Evolutionary conservation across 2,797 vertebrate species (phyloP).

Genomic region (Danio choprae): DNA sequence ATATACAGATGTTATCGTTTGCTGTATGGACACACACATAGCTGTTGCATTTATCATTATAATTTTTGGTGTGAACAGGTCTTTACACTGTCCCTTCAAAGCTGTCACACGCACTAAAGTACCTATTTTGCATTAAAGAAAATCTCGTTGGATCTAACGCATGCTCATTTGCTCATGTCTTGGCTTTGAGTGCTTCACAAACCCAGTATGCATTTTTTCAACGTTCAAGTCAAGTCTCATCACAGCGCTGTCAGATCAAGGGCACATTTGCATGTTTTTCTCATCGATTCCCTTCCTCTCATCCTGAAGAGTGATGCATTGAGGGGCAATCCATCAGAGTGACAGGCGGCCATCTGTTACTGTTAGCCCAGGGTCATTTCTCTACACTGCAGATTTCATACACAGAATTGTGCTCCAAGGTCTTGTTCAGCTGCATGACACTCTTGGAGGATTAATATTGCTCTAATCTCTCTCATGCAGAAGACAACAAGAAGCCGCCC

Average conservation of each 20-base stretch:
- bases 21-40: too few species aligned
- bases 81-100: not conserved
- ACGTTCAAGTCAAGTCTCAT: constrained; percentile 3
- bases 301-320: constrained; percentile 33
- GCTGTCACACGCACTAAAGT: not conserved
- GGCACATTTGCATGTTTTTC: constrained; percentile 50
- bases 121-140: not conserved
- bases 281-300: constrained; percentile 11
- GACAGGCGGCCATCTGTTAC: constrained; percentile 46
- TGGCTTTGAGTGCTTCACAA: constrained; percentile 15
- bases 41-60: not conserved
- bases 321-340: constrained; percentile 30
- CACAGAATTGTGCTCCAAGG: constrained; percentile 19
- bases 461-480: constrained; percentile 62
- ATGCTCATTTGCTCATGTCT: constrained; percentile 18
- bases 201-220: constrained; percentile 3
- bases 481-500: constrained; percentile 79
- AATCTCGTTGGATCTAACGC: constrained; percentile 9
- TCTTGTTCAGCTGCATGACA: not conserved
- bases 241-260: constrained; percentile 39
- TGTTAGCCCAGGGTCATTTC: constrained; percentile 26
- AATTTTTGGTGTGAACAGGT: not conserved
- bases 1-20: too few species aligned
- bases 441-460: constrained; percentile 47
- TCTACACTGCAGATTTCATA: constrained; percentile 22